Base-by-base conservation (phyloP, 2,113 vertebrate genomes). In the Martes martes region DNA sequence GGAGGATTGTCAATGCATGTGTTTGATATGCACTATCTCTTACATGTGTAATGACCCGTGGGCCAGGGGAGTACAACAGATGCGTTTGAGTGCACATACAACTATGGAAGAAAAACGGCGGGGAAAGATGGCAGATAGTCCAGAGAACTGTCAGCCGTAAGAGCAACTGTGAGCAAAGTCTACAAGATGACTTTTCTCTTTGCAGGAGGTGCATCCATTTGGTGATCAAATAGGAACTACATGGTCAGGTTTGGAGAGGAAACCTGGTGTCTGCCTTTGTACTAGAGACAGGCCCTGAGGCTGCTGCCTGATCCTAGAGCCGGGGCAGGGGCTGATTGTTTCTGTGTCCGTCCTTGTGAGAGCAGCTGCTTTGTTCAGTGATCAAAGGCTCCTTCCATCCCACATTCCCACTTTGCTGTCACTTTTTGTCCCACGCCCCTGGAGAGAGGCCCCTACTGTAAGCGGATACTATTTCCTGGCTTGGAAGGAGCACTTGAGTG, bases 221-320 rank as follows among this genome's bases (percentile, higher is more conserved):
- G 85, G 47, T 96, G 97, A 98, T 97, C 95, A 98, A 97, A 96
- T 52, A 92, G 95, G 47, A 96, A 81, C 28, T 69, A 71, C 65
- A 76, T 50, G 67, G 93, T 91, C 88, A 95, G 89, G 82, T 91
- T 84, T 80, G 74, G 78, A 69, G 93, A 96, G 73, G 57, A 94
- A 96, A 92, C 91, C 65, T 50, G 82, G 85, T 65, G 78, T 95
- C 84, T 96, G 69, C 95, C 92, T 98, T 98, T 97, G 97, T 97
- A 97, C 45, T 81, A 63, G 50, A 96, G 98, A 97, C 89, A 94
- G 98, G 97, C 96, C 97, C 95, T 31, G 78, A 92, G 97, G 98
- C 98, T 89, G 0, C 0, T 96, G 80, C 71, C 79, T 90, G 93
- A 74, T 94, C 94, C 97, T 87, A 97, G 95, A 95, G 71, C 78